Percentiles rank a stretch among this genome's conserved stretches.
Evolutionary conservation across 2,888 invertebrate genomes (phyloP).

Genomic region (Caenorhabditis parvicauda): DNA sequence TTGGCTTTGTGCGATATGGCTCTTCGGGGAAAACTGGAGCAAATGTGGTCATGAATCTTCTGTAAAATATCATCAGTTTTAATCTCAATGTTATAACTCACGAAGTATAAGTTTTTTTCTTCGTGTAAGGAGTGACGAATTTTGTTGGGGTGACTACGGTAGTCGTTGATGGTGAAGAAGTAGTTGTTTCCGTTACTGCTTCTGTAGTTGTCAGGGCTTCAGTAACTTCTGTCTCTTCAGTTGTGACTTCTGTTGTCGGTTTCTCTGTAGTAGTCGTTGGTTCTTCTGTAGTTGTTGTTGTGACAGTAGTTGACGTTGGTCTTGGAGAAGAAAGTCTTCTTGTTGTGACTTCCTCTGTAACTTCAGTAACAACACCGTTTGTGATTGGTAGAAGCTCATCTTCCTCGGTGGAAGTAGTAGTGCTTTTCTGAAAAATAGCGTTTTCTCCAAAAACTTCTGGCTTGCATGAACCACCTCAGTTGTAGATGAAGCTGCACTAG

Average conservation of each 20-base stretch:
- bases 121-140: conserved; percentile 12
- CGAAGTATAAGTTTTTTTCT: conserved; percentile 14
- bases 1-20: conserved; percentile 1
- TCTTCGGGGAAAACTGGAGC: conserved; percentile 23
- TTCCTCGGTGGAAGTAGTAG: too few relatives aligned
- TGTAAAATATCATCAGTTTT: not conserved
- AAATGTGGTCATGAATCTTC: conserved; percentile 15
- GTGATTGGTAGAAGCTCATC: too few relatives aligned
- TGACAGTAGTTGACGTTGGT: not conserved
- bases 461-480: too few relatives aligned
- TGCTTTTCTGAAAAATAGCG: too few relatives aligned
- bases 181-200: conserved; percentile 3
- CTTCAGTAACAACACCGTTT: too few relatives aligned
- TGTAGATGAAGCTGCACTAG: too few relatives aligned
- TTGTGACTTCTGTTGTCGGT: conserved; percentile 4
- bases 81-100: not conserved
- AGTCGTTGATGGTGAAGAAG: conserved; percentile 6
- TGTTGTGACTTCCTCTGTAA: too few relatives aligned
- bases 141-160: conserved; percentile 4
- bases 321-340: too few relatives aligned
- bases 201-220: conserved; percentile 1
- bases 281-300: conserved; percentile 9
- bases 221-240: conserved; percentile 9
- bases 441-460: too few relatives aligned
- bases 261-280: conserved; percentile 2